Percentiles rank a stretch among this genome's conserved stretches.
These are phyloP conservation scores for Ophioninae sp. DNA, from an alignment of 2,888 invertebrate genomes.

Conservation along the genomic window DNA sequence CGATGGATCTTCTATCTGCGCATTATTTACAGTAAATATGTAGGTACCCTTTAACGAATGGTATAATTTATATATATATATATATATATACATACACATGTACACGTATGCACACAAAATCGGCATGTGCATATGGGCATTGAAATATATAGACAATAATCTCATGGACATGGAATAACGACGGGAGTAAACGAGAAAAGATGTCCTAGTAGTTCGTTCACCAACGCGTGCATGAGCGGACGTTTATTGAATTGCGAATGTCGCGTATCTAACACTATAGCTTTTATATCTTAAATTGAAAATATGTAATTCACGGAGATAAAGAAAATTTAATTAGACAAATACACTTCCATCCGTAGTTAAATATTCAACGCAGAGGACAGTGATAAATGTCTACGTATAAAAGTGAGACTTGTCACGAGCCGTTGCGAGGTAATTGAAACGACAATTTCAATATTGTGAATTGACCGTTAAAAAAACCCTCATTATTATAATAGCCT, in stretches of 20 bases:
- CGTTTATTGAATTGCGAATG: constrained; percentile 21
- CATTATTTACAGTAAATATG: constrained; percentile 42
- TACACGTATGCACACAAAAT: no score
- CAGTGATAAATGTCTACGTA: constrained; percentile 15
- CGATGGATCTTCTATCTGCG: constrained; percentile 29
- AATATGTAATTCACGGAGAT: background rate
- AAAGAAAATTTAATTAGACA: background rate
- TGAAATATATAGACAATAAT: constrained; percentile 14
- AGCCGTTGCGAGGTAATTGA: constrained; percentile 44
- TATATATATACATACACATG: no score
- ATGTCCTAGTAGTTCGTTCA: constrained; percentile 39
- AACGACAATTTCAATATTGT: constrained; percentile 21
- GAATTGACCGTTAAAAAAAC: constrained; percentile 40
- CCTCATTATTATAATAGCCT: constrained; percentile 26
- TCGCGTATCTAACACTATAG: constrained; percentile 7
- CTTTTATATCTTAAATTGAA: background rate
- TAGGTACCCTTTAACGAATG: constrained; percentile 40
- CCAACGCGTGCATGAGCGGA: constrained; percentile 40
- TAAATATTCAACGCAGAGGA: background rate
- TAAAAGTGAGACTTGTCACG: constrained; percentile 48
- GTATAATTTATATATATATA: constrained; percentile 31
- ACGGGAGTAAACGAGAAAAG: constrained; percentile 12
- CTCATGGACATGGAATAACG: constrained; percentile 35
- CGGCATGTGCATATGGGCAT: background rate
- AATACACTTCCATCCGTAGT: background rate